These are phyloP conservation scores for Drosophila meridiana DNA, from an alignment of 2,888 invertebrate species.

Conservation along the genomic window DNA sequence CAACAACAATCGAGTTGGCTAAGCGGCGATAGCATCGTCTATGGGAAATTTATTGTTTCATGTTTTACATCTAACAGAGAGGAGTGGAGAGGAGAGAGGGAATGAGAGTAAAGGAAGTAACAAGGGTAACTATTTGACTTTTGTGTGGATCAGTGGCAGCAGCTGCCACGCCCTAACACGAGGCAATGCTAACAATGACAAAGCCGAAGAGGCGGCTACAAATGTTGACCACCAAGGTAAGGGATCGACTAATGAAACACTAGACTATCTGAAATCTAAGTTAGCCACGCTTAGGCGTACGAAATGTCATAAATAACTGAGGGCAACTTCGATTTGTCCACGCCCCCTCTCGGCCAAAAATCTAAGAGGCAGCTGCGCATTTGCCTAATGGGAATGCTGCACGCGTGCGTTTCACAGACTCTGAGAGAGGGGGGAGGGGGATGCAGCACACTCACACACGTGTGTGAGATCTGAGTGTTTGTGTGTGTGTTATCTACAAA, in stretches of 20 bases:
- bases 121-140: slow-evolving; percentile 69
- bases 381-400: slow-evolving; percentile 69
- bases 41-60: slow-evolving; percentile 61
- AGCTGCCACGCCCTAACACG: slow-evolving; percentile 24
- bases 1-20: slow-evolving; percentile 34
- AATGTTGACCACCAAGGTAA: slow-evolving; percentile 60
- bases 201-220: slow-evolving; percentile 60
- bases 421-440: neutral
- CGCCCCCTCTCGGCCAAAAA: slow-evolving; percentile 49
- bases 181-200: slow-evolving; percentile 10
- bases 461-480: slow-evolving; percentile 29
- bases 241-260: slow-evolving; percentile 41
- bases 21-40: slow-evolving; percentile 45
- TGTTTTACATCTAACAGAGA: slow-evolving; percentile 47
- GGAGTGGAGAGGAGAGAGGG: slow-evolving; percentile 18
- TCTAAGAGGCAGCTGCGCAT: slow-evolving; percentile 47
- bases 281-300: slow-evolving; percentile 43
- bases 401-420: slow-evolving; percentile 42
- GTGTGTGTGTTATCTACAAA: slow-evolving; percentile 50
- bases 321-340: slow-evolving; percentile 65
- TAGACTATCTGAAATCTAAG: slow-evolving; percentile 65
- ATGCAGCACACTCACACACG: slow-evolving; percentile 32
- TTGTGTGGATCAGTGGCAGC: slow-evolving; percentile 13
- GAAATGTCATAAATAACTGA: slow-evolving; percentile 64
- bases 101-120: slow-evolving; percentile 40